Evolutionary conservation across 2,888 invertebrate genomes (phyloP).

Genomic region (Rhodophaea formosa): DNA sequence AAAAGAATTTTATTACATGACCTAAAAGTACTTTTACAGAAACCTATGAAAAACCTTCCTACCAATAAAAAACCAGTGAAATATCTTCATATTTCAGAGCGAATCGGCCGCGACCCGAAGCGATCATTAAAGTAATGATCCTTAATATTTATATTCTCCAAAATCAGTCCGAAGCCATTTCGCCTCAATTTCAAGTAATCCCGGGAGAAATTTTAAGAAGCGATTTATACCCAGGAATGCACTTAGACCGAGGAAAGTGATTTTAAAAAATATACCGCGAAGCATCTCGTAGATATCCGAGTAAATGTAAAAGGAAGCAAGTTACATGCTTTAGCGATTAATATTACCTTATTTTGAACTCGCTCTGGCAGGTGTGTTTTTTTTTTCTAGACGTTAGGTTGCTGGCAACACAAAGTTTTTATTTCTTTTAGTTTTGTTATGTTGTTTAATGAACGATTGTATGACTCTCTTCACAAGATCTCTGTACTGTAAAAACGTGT

Average conservation of each 20-base stretch:
- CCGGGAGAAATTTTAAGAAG: constrained; percentile 35
- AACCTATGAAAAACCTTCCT: background rate
- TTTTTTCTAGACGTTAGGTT: too few species aligned
- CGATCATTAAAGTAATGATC: constrained; percentile 12
- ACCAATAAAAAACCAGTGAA: background rate
- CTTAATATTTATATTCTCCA: constrained; percentile 11
- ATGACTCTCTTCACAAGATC: too few species aligned
- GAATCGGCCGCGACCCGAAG: background rate
- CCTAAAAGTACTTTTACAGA: background rate
- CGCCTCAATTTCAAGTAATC: constrained; percentile 20
- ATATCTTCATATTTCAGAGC: background rate
- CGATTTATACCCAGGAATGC: constrained; percentile 47
- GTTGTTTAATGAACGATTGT: too few species aligned
- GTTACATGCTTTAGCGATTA: constrained; percentile 3
- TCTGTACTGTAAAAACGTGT: too few species aligned
- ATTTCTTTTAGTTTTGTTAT: too few species aligned
- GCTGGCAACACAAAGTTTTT: too few species aligned
- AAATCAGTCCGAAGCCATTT: constrained; percentile 20
- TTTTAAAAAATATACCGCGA: constrained; percentile 32
- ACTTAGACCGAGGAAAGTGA: constrained; percentile 43
- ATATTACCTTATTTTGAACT: background rate
- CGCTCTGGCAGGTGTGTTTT: too few species aligned
- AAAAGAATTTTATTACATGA: background rate
- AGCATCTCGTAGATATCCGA: constrained; percentile 31
- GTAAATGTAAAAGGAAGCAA: constrained; percentile 17